Percentiles rank a stretch among this genome's conserved stretches.
phyloP scores from a whole-genome alignment of 2,888 invertebrate species.

The Quadriops clusia region DNA sequence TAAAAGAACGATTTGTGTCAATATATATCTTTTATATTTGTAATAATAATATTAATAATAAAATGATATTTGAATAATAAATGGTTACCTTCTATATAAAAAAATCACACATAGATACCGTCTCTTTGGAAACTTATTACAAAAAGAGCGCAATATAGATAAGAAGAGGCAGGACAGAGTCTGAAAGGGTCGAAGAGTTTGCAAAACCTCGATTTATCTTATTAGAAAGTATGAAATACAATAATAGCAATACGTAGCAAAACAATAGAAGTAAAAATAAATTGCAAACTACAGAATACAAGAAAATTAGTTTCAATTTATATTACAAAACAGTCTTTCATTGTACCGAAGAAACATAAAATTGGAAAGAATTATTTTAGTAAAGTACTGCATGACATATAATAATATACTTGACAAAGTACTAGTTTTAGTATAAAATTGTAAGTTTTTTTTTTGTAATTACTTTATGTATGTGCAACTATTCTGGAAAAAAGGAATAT shows the following conservation, averaged over 20 bases:
- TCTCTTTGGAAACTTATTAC: slow-evolving; percentile 34
- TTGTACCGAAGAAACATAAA: slow-evolving; percentile 32
- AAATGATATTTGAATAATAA: slow-evolving; percentile 22
- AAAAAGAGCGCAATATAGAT: slow-evolving; percentile 17
- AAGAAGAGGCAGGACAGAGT: slow-evolving; percentile 16
- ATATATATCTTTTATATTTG: slow-evolving; percentile 12
- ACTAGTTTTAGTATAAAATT: slow-evolving; percentile 23
- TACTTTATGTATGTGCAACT: slow-evolving; percentile 19
- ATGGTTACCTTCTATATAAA: slow-evolving; percentile 24
- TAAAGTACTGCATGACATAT: slow-evolving; percentile 6
- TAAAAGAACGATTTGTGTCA: slow-evolving; percentile 3
- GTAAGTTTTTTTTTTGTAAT: slow-evolving; percentile 18
- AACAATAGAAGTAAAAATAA: slow-evolving; percentile 1
- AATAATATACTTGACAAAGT: slow-evolving; percentile 8
- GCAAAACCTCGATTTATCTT: no score
- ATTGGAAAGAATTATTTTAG: slow-evolving; percentile 13
- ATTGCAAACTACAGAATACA: slow-evolving; percentile 10
- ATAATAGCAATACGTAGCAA: no score
- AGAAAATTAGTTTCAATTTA: slow-evolving; percentile 9
- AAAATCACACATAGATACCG: slow-evolving; percentile 37
- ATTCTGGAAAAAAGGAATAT: slow-evolving; percentile 16
- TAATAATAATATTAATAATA: slow-evolving; percentile 21
- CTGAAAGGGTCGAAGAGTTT: no score
- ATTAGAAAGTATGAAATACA: no score
- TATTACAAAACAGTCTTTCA: slow-evolving; percentile 34